Base-by-base conservation (phyloP, 2,797 vertebrate species). In the Monodelphis domestica region DNA sequence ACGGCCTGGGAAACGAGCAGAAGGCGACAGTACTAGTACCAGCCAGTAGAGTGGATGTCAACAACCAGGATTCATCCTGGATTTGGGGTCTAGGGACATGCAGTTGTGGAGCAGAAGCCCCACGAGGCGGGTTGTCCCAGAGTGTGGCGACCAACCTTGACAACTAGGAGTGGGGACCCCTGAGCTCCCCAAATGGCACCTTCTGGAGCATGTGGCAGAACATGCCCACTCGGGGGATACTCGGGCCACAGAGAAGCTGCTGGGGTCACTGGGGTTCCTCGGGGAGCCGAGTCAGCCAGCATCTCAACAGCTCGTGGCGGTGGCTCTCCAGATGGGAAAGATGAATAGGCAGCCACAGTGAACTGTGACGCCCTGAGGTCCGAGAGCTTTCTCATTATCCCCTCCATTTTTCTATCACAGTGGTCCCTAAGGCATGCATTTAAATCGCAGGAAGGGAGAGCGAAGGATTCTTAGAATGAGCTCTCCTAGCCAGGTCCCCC, bases 321-420 rank as follows among this genome's bases (percentile, higher is more conserved):
- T 95, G 54, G 15, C 30, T 54, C 95, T 95, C 95, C 54, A 87
- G 93, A 97, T 97, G 95, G 1, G 0, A 54, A 98, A 98, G 98
- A 98, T 98, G 97, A 97, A 98, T 98, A 97, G 97, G 97, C 63
- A 95, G 97, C 50, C 26, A 52, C 1, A 88, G 95, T 97, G 97
- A 91, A 97, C 97, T 94, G 96, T 90, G 95, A 95, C 94, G 98
- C 98, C 97, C 96, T 56, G 0, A 3, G 98, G 98, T 97, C 97
- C 92, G 59, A 95, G 98, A 95, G 97, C 98, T 97, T 97, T 98
- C 98, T 98, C 98, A 98, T 98, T 98, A 98, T 97, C 96, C 97
- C 96, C 97, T 95, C 96, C 93, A 51, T 96, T 97, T 96, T 98
- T 97, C 98, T 95, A 97, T 97, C 3, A 33, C 55, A 33, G 0